Conservation (phyloP, 1,140 invertebrate genomes). For the Planococcus citri region DNA sequence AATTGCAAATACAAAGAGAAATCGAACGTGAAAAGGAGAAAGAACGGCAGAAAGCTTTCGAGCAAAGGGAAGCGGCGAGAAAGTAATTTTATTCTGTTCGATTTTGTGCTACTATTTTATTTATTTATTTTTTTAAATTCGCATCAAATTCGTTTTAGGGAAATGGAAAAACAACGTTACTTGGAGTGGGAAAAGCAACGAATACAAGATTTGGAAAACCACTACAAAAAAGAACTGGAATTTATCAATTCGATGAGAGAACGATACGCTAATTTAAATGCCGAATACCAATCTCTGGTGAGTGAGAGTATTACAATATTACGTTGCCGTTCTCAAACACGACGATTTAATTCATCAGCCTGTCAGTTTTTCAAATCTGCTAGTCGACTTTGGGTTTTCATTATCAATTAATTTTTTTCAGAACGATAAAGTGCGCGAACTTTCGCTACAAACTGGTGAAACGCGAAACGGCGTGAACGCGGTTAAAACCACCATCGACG, state of each 20-base stretch:
- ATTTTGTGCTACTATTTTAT: conserved; percentile 14
- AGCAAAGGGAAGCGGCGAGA: conserved; percentile 66
- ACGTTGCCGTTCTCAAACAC: background rate
- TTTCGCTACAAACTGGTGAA: conserved; percentile 76
- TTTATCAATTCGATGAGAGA: conserved; percentile 79
- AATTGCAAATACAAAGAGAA: conserved; percentile 71
- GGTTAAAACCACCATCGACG: conserved; percentile 90
- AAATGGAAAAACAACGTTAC: conserved; percentile 88
- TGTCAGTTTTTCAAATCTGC: background rate
- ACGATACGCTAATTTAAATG: conserved; percentile 71
- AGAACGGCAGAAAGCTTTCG: conserved; percentile 53
- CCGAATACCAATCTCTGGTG: conserved; percentile 64
- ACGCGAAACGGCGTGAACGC: conserved; percentile 78
- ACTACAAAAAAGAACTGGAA: conserved; percentile 77
- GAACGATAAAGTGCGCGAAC: conserved; percentile 72
- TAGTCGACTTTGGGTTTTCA: background rate
- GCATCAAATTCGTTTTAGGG: conserved; percentile 39
- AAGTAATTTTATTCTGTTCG: conserved; percentile 39
- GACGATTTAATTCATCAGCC: background rate
- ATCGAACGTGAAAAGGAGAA: conserved; percentile 57
- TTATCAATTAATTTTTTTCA: conserved; percentile 31
- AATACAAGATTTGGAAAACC: conserved; percentile 67
- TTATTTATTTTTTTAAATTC: background rate
- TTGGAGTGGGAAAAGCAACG: conserved; percentile 93
- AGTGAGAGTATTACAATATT: conserved; percentile 24